Conservation (phyloP, 2,888 invertebrate genomes). For the Xestia rhomboidea region DNA sequence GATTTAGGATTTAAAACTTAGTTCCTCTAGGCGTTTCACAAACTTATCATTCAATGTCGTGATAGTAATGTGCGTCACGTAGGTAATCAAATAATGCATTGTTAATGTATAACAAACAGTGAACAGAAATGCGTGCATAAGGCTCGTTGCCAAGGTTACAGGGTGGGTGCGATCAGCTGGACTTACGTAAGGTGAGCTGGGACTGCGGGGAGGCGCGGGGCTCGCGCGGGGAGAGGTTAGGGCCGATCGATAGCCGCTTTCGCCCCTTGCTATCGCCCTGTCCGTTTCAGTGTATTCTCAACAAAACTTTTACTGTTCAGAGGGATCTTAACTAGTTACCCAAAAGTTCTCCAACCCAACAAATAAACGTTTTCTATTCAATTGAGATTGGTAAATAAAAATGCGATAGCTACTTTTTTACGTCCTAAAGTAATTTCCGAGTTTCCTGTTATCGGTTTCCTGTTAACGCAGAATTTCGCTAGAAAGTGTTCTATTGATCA, state of each 20-base stretch:
- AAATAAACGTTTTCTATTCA: conserved; percentile 59
- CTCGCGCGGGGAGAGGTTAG: conserved; percentile 78
- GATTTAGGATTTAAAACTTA: not conserved
- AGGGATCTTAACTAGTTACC: conserved; percentile 64
- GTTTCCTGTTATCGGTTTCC: conserved; percentile 39
- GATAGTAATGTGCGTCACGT: conserved; percentile 10
- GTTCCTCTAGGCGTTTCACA: not conserved
- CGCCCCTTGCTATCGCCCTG: conserved; percentile 83
- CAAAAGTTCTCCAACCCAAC: conserved; percentile 54
- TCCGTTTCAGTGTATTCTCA: conserved; percentile 79
- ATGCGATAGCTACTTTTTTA: conserved; percentile 43
- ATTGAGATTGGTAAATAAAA: conserved; percentile 54
- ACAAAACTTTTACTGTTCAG: conserved; percentile 70
- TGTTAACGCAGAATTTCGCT: conserved; percentile 38
- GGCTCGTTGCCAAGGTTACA: conserved; percentile 88
- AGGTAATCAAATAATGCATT: conserved; percentile 43
- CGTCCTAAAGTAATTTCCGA: conserved; percentile 44
- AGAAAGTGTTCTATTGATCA: conserved; percentile 51
- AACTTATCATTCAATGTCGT: conserved; percentile 5
- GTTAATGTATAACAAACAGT: conserved; percentile 58
- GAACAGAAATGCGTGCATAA: conserved; percentile 79
- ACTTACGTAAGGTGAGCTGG: conserved; percentile 88
- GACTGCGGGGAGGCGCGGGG: conserved; percentile 70
- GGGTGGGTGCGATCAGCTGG: conserved; percentile 90
- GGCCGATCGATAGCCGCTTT: conserved; percentile 89